phyloP scores from a whole-genome alignment of 2,797 vertebrate species.

The Garrulus glandarius region DNA sequence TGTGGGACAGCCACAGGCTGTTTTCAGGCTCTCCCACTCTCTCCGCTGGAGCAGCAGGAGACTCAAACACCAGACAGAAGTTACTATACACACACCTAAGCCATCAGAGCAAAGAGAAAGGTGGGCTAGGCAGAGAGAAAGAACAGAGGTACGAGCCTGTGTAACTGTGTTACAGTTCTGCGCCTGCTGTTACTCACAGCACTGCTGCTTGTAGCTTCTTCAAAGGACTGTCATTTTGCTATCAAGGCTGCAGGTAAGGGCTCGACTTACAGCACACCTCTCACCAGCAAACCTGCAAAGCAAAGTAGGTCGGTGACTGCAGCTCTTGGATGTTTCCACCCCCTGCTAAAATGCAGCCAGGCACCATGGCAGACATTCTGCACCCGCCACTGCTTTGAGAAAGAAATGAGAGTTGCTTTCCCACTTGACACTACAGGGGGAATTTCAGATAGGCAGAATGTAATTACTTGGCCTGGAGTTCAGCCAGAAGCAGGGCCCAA shows the following conservation, averaged over 20 bases:
- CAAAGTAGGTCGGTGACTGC: not conserved
- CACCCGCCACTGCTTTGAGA: not conserved
- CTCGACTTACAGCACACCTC: not conserved
- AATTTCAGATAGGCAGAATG: slow-evolving; percentile 62
- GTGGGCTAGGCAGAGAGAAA: not conserved
- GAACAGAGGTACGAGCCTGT: not conserved
- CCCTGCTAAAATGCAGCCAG: not conserved
- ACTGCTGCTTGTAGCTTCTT: not conserved
- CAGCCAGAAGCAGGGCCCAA: not conserved
- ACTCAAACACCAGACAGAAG: not conserved
- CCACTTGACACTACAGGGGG: slow-evolving; percentile 5
- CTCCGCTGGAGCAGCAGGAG: not conserved
- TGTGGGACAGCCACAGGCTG: not conserved
- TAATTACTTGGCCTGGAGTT: slow-evolving; percentile 60
- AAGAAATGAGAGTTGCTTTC: slow-evolving; percentile 24
- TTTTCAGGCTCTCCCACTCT: not conserved
- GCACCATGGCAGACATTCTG: not conserved
- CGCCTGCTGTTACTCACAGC: not conserved
- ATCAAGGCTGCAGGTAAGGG: not conserved
- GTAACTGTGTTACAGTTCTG: not conserved
- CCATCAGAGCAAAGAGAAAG: not conserved
- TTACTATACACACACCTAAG: rapidly evolving
- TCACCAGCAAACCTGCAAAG: not conserved
- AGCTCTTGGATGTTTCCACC: not conserved
- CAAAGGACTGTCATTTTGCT: not conserved